These are phyloP conservation scores for Drosophila aff. DNA, from an alignment of 1,140 invertebrate species.

Conservation along the genomic window DNA sequence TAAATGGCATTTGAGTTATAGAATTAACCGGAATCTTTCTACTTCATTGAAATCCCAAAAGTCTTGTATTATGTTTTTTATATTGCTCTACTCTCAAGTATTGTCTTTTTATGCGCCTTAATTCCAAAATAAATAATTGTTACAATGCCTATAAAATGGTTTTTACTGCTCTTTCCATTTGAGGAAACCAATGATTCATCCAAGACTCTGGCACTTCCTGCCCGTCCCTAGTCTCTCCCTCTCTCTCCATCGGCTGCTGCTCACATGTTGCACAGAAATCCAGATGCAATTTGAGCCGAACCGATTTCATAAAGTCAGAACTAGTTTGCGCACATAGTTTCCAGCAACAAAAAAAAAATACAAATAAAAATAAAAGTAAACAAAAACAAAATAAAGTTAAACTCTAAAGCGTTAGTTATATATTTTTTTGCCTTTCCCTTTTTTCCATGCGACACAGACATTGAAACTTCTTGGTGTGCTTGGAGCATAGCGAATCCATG, in stretches of 20 bases:
- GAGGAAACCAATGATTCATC: slow-evolving; percentile 46
- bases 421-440: slow-evolving; percentile 73
- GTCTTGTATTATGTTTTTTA: background rate
- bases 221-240: slow-evolving; percentile 37
- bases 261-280: slow-evolving; percentile 43
- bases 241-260: background rate
- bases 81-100: background rate
- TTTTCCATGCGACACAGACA: slow-evolving; percentile 61
- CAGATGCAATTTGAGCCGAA: slow-evolving; percentile 59
- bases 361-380: background rate
- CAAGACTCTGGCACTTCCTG: slow-evolving; percentile 29
- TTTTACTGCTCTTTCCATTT: slow-evolving; percentile 17
- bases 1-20: background rate
- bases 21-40: no score
- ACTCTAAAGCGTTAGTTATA: slow-evolving; percentile 59
- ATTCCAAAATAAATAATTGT: background rate
- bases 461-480: slow-evolving; percentile 68
- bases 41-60: background rate
- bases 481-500: slow-evolving; percentile 60
- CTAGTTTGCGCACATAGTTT: slow-evolving; percentile 69
- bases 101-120: background rate
- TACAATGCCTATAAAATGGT: background rate
- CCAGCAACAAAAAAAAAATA: slow-evolving; percentile 20
- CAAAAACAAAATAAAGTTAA: slow-evolving; percentile 39
- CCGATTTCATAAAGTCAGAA: slow-evolving; percentile 58